phyloP scores from a whole-genome alignment of 2,113 vertebrate species.

The Brevimyrus niger region DNA sequence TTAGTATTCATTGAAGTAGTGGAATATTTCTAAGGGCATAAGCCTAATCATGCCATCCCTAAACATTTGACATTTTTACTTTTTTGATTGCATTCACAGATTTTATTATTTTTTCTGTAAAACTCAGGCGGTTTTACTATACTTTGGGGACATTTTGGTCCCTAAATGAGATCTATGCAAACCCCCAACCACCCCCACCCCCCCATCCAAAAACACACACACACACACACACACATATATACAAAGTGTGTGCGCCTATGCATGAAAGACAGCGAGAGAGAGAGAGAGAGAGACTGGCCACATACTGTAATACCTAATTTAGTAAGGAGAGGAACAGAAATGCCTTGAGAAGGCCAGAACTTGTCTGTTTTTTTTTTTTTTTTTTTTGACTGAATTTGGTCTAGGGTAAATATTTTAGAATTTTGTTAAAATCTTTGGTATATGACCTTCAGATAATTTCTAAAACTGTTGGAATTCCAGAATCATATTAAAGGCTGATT shows the following conservation, averaged over 20 bases:
- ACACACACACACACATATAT: neutral
- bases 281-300: neutral
- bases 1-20: neutral
- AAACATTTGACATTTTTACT: no score
- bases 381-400: neutral
- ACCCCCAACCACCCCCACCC: no score
- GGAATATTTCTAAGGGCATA: no score
- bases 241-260: neutral
- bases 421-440: neutral
- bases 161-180: no score
- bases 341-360: neutral
- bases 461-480: neutral
- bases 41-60: no score
- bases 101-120: no score
- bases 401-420: neutral
- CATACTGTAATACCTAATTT: neutral
- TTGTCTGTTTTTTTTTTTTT: neutral
- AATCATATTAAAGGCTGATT: neutral
- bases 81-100: no score
- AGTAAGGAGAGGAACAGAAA: neutral
- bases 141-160: no score
- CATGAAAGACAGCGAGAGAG: no score
- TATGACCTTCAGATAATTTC: neutral
- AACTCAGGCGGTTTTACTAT: no score
- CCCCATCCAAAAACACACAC: no score